phyloP scores from a whole-genome alignment of 1,140 invertebrate genomes.

The Mycetomoellerius zeteki region DNA sequence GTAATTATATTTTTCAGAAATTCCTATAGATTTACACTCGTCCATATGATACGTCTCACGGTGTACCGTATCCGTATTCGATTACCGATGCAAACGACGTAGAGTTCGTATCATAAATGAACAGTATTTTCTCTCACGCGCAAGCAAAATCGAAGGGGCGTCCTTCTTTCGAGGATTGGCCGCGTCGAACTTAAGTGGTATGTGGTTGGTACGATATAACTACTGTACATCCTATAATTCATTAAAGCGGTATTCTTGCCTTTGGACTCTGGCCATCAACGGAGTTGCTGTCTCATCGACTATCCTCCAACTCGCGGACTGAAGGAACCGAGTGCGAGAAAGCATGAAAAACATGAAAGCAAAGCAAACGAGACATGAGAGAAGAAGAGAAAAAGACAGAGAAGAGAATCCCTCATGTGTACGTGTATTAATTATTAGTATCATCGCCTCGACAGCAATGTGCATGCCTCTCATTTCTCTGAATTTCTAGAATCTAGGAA shows the following conservation, averaged over 20 bases:
- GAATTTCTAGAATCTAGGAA: slow-evolving; percentile 14
- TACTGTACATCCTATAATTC: slow-evolving; percentile 71
- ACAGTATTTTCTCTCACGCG: slow-evolving; percentile 36
- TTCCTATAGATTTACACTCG: not conserved
- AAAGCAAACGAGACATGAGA: slow-evolving; percentile 2
- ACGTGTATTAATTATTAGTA: slow-evolving; percentile 72
- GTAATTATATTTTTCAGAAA: slow-evolving; percentile 28
- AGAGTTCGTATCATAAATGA: slow-evolving; percentile 28
- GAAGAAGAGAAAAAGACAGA: not conserved
- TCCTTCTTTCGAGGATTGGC: slow-evolving; percentile 40
- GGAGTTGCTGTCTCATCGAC: slow-evolving; percentile 64
- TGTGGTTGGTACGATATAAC: slow-evolving; percentile 65
- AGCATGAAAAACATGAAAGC: not conserved
- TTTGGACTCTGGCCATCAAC: slow-evolving; percentile 63
- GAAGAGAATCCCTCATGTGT: slow-evolving; percentile 19
- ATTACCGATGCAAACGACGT: slow-evolving; percentile 42
- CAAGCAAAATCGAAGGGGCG: slow-evolving; percentile 34
- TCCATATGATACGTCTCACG: not conserved
- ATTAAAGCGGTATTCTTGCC: slow-evolving; percentile 70
- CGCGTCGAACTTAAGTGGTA: slow-evolving; percentile 24
- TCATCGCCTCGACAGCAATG: slow-evolving; percentile 25
- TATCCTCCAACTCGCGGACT: slow-evolving; percentile 26
- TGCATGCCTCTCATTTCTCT: slow-evolving; percentile 24
- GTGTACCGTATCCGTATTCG: slow-evolving; percentile 6
- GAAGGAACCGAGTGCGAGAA: not conserved